Base-by-base conservation (phyloP, 2,113 vertebrate species). In the Heliornis fulica region DNA sequence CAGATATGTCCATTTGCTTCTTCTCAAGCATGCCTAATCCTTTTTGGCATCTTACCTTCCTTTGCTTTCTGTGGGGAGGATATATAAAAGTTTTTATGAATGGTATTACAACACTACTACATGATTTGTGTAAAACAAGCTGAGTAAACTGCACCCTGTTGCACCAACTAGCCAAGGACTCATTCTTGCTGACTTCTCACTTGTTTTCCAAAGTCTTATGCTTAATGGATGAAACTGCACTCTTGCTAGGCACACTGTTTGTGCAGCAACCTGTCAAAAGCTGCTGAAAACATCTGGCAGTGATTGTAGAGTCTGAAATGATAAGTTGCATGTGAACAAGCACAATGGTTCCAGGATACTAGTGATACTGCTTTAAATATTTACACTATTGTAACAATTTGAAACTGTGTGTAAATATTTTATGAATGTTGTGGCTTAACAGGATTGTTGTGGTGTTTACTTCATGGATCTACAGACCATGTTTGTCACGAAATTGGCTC, bases 331-430 rank as follows among this genome's bases (percentile, higher is more conserved):
- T 66, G 70, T 0, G 2, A 93, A 91, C 51, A 77, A 41, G 32
- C 2, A 2, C n/a, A 66, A 5, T 5, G 1, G 23, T 83, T 85
- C 82, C 85, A 94, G 90, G 66, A 15, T 85, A 38, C 53, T 28
- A 59, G 66, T 74, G 81, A 77, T 88, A 69, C 31, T 80, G 23
- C 34, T 91, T 97, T 89, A 94, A 95, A 93, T 97, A 96, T 95
- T 96, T 88, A 94, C 75, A 77, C 12, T 83, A 71, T 65, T 93
- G 87, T 21, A n/a, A 93, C 74, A 89, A 95, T 90, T 82, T 9
- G 19, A 93, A 94, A 59, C 32, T 69, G 22, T 50, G 28, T 61
- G 26, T 94, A 91, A 96, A 95, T 96, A 87, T 85, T 95, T 93
- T 87, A 87, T 95, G 69, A 95, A 76, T 59, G 20, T 31, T 83